Evolutionary conservation across 1,140 invertebrate genomes (phyloP), one percentile per base, ranked within the genome.

Genomic region (Eciton burchellii): DNA sequence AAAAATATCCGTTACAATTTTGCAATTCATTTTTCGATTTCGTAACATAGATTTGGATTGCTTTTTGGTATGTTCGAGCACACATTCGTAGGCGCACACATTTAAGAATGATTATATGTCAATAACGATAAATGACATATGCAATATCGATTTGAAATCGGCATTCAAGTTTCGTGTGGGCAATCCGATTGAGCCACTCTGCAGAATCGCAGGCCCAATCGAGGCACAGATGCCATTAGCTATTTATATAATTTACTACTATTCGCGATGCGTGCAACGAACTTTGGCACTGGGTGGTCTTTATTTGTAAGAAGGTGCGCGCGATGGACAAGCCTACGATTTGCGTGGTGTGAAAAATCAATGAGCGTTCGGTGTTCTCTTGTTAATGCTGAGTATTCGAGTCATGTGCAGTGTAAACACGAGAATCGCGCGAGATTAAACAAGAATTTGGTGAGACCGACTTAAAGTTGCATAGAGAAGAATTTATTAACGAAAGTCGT

Each of bases 261-360:
- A 63, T 73, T 57, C 77, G 21, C 24, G 16, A 65, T 76, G 21
- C 70, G 84, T 41, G 19, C 82, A 54, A 83, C 43, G 45, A 86
- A 83, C 59, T 43, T 41, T 45, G 65, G 24, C 21, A 52, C 43
- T 86, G 85, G 85, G 85, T 87, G 85, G 85, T 86, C 85, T 49
- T 43, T 74, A 14, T 11, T 45, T 72, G 56, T 83, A 79, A 57
- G 35, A 52, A 11, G 49, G 21, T 14, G 49, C 35, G 43, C 11
- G 26, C 16, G n/a, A 14, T 11, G 11, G 49, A 59, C 49, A 65
- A 77, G 63, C 43, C 57, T 54, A 52, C 6, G 12, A 5, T 77
- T 0, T 43, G 47, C 62, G 74, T 77, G 74, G 21, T 11, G n/a
- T 35, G 16, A 43, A 79, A 68, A 2, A 29, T 0, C 26, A 79